Evolutionary conservation across 2,888 invertebrate species (phyloP), one percentile per base, ranked within the genome.

Genomic region (Isotomurus palustris): DNA sequence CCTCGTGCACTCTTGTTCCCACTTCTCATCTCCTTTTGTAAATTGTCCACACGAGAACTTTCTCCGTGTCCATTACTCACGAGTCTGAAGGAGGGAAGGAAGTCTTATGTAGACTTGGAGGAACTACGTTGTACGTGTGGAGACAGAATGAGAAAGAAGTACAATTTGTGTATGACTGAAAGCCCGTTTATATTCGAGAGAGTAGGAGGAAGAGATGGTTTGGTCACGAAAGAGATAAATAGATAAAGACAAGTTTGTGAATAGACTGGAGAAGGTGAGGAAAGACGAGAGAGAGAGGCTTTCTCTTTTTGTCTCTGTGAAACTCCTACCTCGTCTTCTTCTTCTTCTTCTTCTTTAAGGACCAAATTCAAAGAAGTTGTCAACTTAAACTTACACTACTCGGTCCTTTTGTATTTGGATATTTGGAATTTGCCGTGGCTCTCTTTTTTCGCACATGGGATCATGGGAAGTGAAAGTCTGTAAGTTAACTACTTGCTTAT

Each of bases 401-500:
- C 49, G 17, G 17, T 17, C 35, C 21, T 28, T 49, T 28, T 49
- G n/a, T 49, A 44, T 22, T n/a, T 32, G 14, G 32, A 14, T 32
- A 32, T 32, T 32, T 32, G 14, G 32, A 32, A 32, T 14, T 8
- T 32, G 14, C 8, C 8, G 14, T 32, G 32, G 32, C 14, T 32
- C n/a, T 19, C 6, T 38, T 5, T 5, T 24, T 47, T 44, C 44
- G 8, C 22, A 47, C 47, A 47, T 24, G 25, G 27, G 17, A n/a
- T 10, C 6, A n/a, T 10, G 28, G 10, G 6, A 10, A 24, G 21
- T 19, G 4, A 17, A 47, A 47, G 25, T 47, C 17, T 27, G 6
- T 40, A n/a, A 6, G n/a, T 40, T n/a, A 19, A 17, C 28, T 48
- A 48, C 40, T 54, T 54, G 47, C 47, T 54, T 48, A 54, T 54